These are phyloP conservation scores for Drosophila willistoni DNA, from an alignment of 1,140 invertebrate species.

Conservation along the genomic window DNA sequence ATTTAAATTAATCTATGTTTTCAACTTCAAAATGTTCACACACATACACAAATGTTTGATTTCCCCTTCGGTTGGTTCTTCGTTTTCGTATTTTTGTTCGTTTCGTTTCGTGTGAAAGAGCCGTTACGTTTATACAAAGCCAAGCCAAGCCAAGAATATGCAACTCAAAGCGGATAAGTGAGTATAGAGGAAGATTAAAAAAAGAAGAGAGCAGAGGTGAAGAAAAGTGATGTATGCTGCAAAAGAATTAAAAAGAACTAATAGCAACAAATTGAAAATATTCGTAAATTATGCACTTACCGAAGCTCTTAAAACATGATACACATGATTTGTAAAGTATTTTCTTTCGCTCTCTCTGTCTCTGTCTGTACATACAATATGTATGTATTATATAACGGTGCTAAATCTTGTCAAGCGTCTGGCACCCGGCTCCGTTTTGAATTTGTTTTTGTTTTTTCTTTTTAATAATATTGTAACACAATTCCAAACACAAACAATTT, in stretches of 20 bases:
- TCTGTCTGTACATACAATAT: background rate
- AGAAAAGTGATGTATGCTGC: background rate
- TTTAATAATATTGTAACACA: background rate
- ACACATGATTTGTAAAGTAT: conserved; percentile 1
- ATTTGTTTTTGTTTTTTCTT: background rate
- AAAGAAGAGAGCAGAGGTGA: background rate
- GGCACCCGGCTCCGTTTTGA: conserved; percentile 58
- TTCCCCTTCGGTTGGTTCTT: conserved; percentile 17
- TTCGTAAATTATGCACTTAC: conserved; percentile 4
- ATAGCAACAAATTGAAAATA: background rate
- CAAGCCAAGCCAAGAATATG: conserved; percentile 16
- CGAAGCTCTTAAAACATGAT: background rate
- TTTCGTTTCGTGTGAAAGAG: conserved; percentile 13
- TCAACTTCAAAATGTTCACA: conserved; percentile 24
- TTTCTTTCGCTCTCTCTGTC: background rate
- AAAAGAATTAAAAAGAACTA: background rate
- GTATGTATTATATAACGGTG: conserved; percentile 50
- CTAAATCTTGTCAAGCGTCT: conserved; percentile 56
- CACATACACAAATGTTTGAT: conserved; percentile 22
- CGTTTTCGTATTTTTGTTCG: background rate
- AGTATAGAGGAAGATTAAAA: background rate
- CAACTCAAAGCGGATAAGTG: conserved; percentile 10
- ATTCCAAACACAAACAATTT: conserved; percentile 57
- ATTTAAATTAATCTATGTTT: conserved; percentile 10
- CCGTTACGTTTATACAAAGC: conserved; percentile 24